These are phyloP conservation scores for Lithophane semibrunnea DNA, from an alignment of 2,888 invertebrate species.

Conservation along the genomic window DNA sequence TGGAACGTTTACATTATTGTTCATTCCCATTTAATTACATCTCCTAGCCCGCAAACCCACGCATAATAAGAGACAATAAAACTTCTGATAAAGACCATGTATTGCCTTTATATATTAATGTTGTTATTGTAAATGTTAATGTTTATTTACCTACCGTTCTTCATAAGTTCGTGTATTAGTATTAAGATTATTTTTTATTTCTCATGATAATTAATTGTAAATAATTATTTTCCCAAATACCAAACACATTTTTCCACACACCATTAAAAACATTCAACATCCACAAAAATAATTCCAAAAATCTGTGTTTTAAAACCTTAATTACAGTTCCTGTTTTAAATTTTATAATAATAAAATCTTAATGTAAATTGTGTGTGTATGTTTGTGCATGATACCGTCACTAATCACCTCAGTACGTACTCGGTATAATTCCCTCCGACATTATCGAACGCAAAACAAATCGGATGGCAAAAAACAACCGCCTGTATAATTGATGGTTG, in stretches of 20 bases:
- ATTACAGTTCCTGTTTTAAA: constrained; percentile 26
- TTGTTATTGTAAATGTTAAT: no score
- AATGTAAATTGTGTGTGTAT: constrained; percentile 34
- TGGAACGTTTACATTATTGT: no score
- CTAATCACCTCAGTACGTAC: constrained; percentile 43
- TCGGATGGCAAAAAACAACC: constrained; percentile 54
- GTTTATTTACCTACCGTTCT: no score
- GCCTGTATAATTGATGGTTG: constrained; percentile 58
- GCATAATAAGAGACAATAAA: no score
- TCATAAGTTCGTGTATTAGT: no score
- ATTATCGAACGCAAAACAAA: constrained; percentile 66
- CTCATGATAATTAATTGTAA: no score
- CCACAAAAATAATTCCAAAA: neutral
- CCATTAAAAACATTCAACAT: constrained; percentile 26
- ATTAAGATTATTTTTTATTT: no score
- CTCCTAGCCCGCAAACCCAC: no score
- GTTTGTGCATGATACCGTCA: constrained; percentile 50
- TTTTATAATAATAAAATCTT: constrained; percentile 24
- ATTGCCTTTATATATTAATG: no score
- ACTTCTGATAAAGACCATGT: no score
- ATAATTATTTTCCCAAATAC: neutral
- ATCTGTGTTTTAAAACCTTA: constrained; percentile 12
- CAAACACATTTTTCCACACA: constrained; percentile 11
- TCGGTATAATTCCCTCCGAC: constrained; percentile 54
- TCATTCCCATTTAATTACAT: no score